Conservation (phyloP, 2,113 vertebrate species). For the Callipepla californica region DNA sequence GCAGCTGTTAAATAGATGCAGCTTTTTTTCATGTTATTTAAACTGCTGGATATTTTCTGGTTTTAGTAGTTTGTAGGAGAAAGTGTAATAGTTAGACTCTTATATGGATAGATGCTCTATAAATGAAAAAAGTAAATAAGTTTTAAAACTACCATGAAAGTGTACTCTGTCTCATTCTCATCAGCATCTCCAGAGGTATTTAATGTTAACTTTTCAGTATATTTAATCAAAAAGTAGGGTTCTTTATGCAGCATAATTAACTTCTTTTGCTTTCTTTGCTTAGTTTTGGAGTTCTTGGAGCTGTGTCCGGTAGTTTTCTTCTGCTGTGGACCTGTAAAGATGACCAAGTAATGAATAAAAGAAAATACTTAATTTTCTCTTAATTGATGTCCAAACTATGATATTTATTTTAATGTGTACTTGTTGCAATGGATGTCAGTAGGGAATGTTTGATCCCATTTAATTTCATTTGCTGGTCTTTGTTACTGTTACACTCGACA, state of each 20-base stretch:
- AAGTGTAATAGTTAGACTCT: conserved; percentile 29
- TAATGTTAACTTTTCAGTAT: conserved; percentile 29
- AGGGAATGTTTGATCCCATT: not conserved
- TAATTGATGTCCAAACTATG: not conserved
- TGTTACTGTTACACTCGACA: not conserved
- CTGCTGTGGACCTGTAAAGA: conserved; percentile 7
- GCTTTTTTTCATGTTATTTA: conserved; percentile 49
- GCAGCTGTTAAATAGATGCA: conserved; percentile 53
- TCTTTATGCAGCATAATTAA: conserved; percentile 62
- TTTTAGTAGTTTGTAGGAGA: conserved; percentile 55
- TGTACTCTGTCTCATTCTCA: conserved; percentile 34
- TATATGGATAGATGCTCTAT: conserved; percentile 39
- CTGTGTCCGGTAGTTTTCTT: not conserved
- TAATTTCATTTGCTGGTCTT: not conserved
- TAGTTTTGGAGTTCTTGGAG: not conserved
- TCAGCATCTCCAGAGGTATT: conserved; percentile 54
- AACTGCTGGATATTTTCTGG: conserved; percentile 8
- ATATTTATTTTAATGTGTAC: not conserved
- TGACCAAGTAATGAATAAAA: conserved; percentile 28
- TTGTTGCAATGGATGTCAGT: not conserved
- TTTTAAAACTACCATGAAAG: conserved; percentile 51
- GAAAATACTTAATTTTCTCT: not conserved
- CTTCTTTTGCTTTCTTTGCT: conserved; percentile 54
- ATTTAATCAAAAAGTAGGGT: conserved; percentile 46
- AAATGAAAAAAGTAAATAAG: conserved; percentile 26